Percentiles rank a stretch among this genome's conserved stretches.
Evolutionary conservation across 2,113 vertebrate species (phyloP).

Genomic region (Atlantisia rogersi): DNA sequence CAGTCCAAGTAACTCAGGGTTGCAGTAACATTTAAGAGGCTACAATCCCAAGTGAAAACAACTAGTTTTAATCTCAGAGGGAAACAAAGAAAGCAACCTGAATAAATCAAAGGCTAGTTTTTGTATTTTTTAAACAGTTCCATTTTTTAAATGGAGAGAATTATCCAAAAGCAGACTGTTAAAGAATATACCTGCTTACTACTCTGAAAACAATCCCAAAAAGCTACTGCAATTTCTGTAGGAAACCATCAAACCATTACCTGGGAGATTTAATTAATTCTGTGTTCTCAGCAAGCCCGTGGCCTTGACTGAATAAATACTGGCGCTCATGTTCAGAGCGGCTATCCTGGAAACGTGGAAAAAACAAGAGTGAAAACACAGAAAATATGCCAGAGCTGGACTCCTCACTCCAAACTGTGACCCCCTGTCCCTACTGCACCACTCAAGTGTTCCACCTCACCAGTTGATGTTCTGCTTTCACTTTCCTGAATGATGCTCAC

Average conservation of each 20-base stretch:
- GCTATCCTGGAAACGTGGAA: conserved; percentile 78
- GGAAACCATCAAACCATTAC: conserved; percentile 71
- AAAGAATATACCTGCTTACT: not conserved
- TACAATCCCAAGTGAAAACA: not conserved
- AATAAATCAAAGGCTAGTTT: not conserved
- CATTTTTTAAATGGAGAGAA: not conserved
- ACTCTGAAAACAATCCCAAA: not conserved
- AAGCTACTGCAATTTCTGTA: not conserved
- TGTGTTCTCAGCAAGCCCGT: conserved; percentile 82
- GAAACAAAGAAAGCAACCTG: not conserved
- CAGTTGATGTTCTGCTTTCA: not conserved
- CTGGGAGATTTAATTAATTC: conserved; percentile 94
- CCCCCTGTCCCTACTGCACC: not conserved
- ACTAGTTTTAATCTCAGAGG: not conserved
- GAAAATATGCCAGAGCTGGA: not conserved
- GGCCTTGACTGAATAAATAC: conserved; percentile 93
- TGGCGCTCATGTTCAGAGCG: conserved; percentile 94
- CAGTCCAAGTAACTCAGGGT: not conserved
- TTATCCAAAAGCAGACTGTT: not conserved
- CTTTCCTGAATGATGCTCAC: not conserved
- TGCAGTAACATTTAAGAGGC: not conserved
- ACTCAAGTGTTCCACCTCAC: not conserved
- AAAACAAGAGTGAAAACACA: not conserved
- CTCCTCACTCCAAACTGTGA: not conserved
- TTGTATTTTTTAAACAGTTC: not conserved